A percentile compares a stretch with the other conserved stretches of the same genome.
Conservation (phyloP, 2,888 invertebrate genomes). For the Resseliella maxima region DNA sequence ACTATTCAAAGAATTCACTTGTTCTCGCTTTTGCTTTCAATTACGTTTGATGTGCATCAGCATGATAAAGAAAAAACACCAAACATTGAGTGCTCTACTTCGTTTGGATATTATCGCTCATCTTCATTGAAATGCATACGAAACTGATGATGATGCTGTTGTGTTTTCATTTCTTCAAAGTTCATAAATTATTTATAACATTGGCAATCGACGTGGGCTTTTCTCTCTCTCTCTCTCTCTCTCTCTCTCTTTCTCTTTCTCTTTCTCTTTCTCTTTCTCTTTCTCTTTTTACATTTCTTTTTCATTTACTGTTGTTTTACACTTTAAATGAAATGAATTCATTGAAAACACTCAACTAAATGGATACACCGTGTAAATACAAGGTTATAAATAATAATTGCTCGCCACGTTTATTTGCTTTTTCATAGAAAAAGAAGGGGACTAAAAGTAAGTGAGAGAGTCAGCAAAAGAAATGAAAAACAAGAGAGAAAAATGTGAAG, state of each 20-base stretch:
- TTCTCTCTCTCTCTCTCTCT: not conserved
- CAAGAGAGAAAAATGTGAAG: not conserved
- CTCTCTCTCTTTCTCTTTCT: not conserved
- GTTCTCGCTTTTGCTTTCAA: not conserved
- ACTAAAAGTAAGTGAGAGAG: not conserved
- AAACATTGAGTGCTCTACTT: conserved; percentile 11
- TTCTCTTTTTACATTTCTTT: not conserved
- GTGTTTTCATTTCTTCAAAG: conserved; percentile 34
- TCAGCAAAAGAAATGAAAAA: not conserved
- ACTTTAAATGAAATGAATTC: not conserved
- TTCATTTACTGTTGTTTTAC: no score
- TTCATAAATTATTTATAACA: conserved; percentile 33
- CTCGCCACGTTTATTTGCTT: conserved; percentile 26
- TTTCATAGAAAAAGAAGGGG: not conserved
- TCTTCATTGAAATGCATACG: conserved; percentile 48
- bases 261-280: not conserved
- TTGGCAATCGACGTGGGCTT: not conserved
- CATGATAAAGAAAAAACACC: not conserved
- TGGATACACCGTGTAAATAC: conserved; percentile 18
- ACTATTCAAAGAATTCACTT: conserved; percentile 37
- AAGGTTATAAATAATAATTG: conserved; percentile 53
- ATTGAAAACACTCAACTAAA: conserved; percentile 27
- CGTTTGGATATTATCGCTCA: not conserved
- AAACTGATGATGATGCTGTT: conserved; percentile 15
- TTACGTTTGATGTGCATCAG: conserved; percentile 21